Evolutionary conservation across 2,113 vertebrate species (phyloP).

Genomic region (Notothenia coriiceps): DNA sequence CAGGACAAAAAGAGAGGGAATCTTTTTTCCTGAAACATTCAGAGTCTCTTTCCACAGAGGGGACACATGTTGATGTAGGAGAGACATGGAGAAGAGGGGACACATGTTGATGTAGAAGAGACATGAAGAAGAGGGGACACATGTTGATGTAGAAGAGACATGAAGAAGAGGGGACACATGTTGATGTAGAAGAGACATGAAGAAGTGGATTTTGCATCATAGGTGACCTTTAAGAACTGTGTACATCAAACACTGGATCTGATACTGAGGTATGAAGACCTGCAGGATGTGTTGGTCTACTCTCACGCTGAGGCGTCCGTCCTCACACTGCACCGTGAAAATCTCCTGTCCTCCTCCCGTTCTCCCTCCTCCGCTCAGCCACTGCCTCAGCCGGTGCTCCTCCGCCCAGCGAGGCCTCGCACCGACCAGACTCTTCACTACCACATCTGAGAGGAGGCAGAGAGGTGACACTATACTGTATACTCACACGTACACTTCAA

Average conservation of each 20-base stretch:
- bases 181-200: too few species aligned
- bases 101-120: too few species aligned
- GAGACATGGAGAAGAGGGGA: too few species aligned
- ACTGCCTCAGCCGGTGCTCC: conserved; percentile 65
- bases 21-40: too few species aligned
- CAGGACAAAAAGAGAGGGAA: too few species aligned
- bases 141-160: too few species aligned
- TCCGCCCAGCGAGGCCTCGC: conserved; percentile 49
- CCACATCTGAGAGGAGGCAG: conserved; percentile 14
- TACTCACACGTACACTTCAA: conserved; percentile 7
- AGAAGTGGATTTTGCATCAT: too few species aligned
- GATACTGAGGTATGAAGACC: conserved; percentile 61
- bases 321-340: conserved; percentile 76
- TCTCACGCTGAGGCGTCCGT: conserved; percentile 72
- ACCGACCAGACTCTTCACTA: conserved; percentile 17
- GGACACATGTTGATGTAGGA: too few species aligned
- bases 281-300: conserved; percentile 74
- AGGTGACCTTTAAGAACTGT: not conserved
- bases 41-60: too few species aligned
- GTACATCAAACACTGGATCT: conserved; percentile 14
- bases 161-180: too few species aligned
- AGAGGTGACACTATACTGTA: conserved; percentile 9
- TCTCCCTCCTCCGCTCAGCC: conserved; percentile 49
- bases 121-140: too few species aligned
- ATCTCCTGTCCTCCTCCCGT: conserved; percentile 38